Conservation (phyloP, 2,888 invertebrate genomes). For the Thymelicus acteon region DNA sequence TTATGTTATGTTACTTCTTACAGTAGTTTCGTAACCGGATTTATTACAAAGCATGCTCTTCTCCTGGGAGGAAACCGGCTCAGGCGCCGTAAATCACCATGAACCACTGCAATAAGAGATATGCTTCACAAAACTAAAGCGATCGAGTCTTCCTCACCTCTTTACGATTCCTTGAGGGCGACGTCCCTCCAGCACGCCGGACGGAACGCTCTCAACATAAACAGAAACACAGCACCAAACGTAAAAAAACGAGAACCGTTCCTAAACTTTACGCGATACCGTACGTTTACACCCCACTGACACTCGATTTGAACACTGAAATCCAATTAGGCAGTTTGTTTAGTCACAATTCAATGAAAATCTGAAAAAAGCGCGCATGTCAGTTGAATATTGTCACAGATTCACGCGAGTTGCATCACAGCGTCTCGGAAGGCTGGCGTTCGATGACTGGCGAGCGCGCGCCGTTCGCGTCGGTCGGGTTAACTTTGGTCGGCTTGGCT, state of each 20-base stretch:
- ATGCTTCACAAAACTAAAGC: slow-evolving; percentile 51
- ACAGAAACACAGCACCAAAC: slow-evolving; percentile 83
- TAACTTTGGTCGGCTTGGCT: slow-evolving; percentile 41
- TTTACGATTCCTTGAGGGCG: slow-evolving; percentile 77
- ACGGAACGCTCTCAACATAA: slow-evolving; percentile 79
- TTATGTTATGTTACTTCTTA: slow-evolving; percentile 19
- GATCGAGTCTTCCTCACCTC: slow-evolving; percentile 67
- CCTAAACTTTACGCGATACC: slow-evolving; percentile 49
- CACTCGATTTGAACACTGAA: slow-evolving; percentile 74
- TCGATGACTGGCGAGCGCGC: slow-evolving; percentile 75
- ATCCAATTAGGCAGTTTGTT: slow-evolving; percentile 73
- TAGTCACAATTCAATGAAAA: slow-evolving; percentile 65
- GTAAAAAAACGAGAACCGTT: slow-evolving; percentile 61
- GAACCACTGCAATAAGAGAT: slow-evolving; percentile 39
- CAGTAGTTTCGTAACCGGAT: slow-evolving; percentile 55
- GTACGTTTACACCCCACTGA: slow-evolving; percentile 66
- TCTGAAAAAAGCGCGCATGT: slow-evolving; percentile 70
- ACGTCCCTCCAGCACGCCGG: slow-evolving; percentile 74
- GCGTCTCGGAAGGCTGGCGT: slow-evolving; percentile 58
- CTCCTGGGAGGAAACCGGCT: slow-evolving; percentile 61
- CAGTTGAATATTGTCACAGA: slow-evolving; percentile 59
- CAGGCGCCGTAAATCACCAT: slow-evolving; percentile 47
- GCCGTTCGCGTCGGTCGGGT: slow-evolving; percentile 49
- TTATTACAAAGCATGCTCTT: slow-evolving; percentile 52
- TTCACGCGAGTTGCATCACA: slow-evolving; percentile 40